Evolutionary conservation across 1,140 invertebrate species (phyloP).

Genomic region (Heliconius melpomene): DNA sequence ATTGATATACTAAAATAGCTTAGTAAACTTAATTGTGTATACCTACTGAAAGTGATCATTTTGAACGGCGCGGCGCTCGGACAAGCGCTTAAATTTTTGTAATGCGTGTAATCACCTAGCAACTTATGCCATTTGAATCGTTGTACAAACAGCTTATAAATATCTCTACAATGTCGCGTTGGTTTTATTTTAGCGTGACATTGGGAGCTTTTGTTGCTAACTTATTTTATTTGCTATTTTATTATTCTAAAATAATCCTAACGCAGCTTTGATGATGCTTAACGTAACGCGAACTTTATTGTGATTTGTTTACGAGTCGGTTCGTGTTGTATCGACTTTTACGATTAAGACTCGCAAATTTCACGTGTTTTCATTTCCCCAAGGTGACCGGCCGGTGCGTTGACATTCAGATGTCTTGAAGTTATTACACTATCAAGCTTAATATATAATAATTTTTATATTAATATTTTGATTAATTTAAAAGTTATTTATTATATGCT

Average conservation of each 20-base stretch:
- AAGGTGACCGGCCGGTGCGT: slow-evolving; percentile 72
- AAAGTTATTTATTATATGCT: neutral
- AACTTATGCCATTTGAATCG: neutral
- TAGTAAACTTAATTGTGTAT: neutral
- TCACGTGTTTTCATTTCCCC: slow-evolving; percentile 52
- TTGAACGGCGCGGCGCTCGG: neutral
- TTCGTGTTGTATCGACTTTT: slow-evolving; percentile 36
- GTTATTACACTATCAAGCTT: slow-evolving; percentile 17
- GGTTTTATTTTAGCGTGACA: neutral
- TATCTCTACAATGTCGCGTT: neutral
- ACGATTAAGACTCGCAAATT: slow-evolving; percentile 41
- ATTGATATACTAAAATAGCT: slow-evolving; percentile 3
- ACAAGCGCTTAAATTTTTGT: neutral
- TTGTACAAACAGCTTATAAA: neutral
- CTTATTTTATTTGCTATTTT: neutral
- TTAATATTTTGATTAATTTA: neutral
- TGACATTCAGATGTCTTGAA: slow-evolving; percentile 73
- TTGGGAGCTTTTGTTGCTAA: slow-evolving; percentile 12
- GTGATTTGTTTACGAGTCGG: slow-evolving; percentile 31
- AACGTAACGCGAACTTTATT: slow-evolving; percentile 1
- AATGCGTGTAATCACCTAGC: slow-evolving; percentile 1
- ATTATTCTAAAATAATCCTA: neutral
- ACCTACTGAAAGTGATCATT: neutral
- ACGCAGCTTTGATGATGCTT: neutral
- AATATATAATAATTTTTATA: neutral